Evolutionary conservation across 1,140 invertebrate genomes (phyloP).

Genomic region (Venturia canescens): DNA sequence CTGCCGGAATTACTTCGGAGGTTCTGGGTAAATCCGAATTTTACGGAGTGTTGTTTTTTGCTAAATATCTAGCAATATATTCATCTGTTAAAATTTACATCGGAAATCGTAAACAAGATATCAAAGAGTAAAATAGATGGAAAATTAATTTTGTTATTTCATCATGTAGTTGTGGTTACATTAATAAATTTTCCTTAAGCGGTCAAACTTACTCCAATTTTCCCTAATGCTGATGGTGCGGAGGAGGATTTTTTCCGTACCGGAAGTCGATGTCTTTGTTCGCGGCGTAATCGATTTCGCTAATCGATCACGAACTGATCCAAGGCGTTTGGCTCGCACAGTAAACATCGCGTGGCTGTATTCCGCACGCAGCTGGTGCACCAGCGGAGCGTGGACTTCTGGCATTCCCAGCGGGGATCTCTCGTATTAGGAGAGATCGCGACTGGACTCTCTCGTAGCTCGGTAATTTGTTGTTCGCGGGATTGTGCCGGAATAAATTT

Average conservation of each 20-base stretch:
- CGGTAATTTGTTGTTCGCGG: constrained; percentile 27
- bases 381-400: constrained; percentile 54
- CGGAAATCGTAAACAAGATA: no score
- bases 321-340: background rate
- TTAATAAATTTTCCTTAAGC: no score
- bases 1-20: no score
- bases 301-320: background rate
- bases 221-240: no score
- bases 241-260: background rate
- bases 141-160: no score
- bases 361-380: constrained; percentile 26
- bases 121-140: no score
- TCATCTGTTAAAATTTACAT: no score
- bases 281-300: background rate
- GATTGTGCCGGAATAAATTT: constrained; percentile 18
- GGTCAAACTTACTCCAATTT: no score
- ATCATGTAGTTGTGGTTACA: no score
- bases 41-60: no score
- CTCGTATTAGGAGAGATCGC: constrained; percentile 74
- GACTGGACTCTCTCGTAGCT: constrained; percentile 54
- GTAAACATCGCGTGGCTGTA: background rate
- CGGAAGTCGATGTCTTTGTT: background rate
- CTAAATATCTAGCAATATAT: no score
- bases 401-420: constrained; percentile 63
- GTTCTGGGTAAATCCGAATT: no score